Conservation (phyloP, 2,888 invertebrate species). For the Tenthredo amoena region DNA sequence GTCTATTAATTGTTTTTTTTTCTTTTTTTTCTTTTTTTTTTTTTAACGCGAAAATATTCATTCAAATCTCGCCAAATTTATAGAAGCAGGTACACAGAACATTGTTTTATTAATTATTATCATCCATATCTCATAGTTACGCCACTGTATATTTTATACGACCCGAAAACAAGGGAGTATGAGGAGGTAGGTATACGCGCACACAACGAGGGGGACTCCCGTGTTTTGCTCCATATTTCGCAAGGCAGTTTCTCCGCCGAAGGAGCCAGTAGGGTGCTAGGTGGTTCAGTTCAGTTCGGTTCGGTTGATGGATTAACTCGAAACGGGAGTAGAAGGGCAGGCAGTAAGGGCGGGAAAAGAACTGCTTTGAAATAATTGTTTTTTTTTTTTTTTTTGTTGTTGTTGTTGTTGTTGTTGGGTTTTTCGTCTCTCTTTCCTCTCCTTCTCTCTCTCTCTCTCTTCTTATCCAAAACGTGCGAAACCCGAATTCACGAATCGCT, state of each 20-base stretch:
- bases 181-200: too few species aligned
- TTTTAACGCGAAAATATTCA: too few species aligned
- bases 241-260: slow-evolving; percentile 39
- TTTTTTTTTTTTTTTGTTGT: neutral
- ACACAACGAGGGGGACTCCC: slow-evolving; percentile 29
- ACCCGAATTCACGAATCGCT: too few species aligned
- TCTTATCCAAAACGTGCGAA: neutral
- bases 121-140: neutral
- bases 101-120: too few species aligned
- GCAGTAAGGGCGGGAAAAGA: slow-evolving; percentile 62
- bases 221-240: slow-evolving; percentile 53
- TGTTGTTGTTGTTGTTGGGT: neutral
- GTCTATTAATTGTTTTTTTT: too few species aligned
- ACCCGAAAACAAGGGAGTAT: neutral
- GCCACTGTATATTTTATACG: neutral
- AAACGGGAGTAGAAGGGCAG: slow-evolving; percentile 70
- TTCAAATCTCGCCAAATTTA: too few species aligned
- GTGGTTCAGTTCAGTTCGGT: slow-evolving; percentile 57
- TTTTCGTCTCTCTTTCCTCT: neutral
- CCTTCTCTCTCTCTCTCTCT: neutral
- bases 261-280: slow-evolving; percentile 62
- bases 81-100: too few species aligned
- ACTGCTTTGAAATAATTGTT: neutral
- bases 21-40: too few species aligned
- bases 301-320: slow-evolving; percentile 75